Base-by-base conservation (phyloP, 2,888 invertebrate species). In the Drosophila peninsularis region DNA sequence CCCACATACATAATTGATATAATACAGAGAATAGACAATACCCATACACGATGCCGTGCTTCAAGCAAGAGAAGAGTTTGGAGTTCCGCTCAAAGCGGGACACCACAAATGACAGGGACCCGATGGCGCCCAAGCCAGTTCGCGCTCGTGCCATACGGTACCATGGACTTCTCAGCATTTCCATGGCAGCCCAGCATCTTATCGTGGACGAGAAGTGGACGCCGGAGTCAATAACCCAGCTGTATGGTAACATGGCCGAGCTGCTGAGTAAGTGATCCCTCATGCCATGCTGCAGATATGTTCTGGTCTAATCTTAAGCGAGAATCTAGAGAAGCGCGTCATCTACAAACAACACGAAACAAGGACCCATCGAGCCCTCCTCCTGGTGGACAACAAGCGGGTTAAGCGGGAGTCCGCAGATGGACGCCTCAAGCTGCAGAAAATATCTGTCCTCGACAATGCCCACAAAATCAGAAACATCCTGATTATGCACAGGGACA, bases 111-210 rank as follows among this genome's bases (percentile, higher is more conserved):
- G 60, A 54, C 3, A 71, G 44, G 24, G 74, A 89, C 62, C 60
- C 54, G 5, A 24, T 82, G 62, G 86, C 90, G 0, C 90, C 90
- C 0, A 90, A 80, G 37, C 89, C 91, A 1, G 91, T 91, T 53
- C 89, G 88, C 55, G 90, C 92, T 0, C 80, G 81, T 0, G 76
- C 89, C 2, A 76, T 91, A 21, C 78, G 78, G 5, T 75, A 79
- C 36, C 92, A 92, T 81, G 92, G 91, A 1, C 82, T 92, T 10
- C 91, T 92, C 19, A 92, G 92, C 5, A 70, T 84, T 32, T 75
- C 86, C 19, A 90, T 75, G 68, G 87, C 90, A 5, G 80, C 88
- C 2, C 89, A 90, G 45, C 92, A 92, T 69, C 82, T 90, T 65
- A 80, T 92, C 67, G 73, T 90, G 3, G 92, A 92, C 60, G 71